phyloP scores from a whole-genome alignment of 1,140 invertebrate genomes.

The Drosophila sulfurigaster region DNA sequence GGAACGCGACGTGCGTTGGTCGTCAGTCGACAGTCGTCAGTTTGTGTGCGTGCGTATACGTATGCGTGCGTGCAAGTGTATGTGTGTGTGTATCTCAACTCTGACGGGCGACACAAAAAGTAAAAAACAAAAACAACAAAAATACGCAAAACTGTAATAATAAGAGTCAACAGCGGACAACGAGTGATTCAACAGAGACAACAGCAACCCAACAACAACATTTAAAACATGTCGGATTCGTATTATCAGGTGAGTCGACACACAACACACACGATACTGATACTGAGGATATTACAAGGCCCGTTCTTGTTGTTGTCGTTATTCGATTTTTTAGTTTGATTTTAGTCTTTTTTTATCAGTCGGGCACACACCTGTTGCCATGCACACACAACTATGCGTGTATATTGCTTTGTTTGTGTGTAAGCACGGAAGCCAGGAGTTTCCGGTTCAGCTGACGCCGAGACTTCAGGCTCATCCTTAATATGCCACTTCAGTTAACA shows the following conservation, averaged over 20 bases:
- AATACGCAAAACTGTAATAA: slow-evolving; percentile 50
- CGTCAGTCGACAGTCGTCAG: slow-evolving; percentile 35
- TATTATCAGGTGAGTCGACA: slow-evolving; percentile 75
- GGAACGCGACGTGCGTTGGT: slow-evolving; percentile 52
- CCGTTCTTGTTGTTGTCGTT: slow-evolving; percentile 22
- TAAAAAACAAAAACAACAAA: slow-evolving; percentile 36
- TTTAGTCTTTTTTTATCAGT: slow-evolving; percentile 36
- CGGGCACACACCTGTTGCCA: slow-evolving; percentile 49
- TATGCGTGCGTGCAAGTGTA: slow-evolving; percentile 37
- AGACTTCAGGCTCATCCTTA: slow-evolving; percentile 39
- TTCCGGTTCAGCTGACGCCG: slow-evolving; percentile 49
- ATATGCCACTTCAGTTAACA: slow-evolving; percentile 35
- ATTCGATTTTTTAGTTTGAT: slow-evolving; percentile 1
- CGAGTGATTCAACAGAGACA: slow-evolving; percentile 68
- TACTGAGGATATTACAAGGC: slow-evolving; percentile 39
- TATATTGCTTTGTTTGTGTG: slow-evolving; percentile 8
- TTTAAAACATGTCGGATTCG: slow-evolving; percentile 77
- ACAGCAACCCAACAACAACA: slow-evolving; percentile 26
- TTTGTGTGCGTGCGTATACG: slow-evolving; percentile 33
- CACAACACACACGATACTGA: slow-evolving; percentile 17
- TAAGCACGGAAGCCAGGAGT: slow-evolving; percentile 39
- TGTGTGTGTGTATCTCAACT: slow-evolving; percentile 43
- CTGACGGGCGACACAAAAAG: slow-evolving; percentile 61
- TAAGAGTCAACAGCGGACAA: slow-evolving; percentile 44
- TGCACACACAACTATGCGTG: not conserved